Evolutionary conservation across 2,888 invertebrate species (phyloP).

Genomic region (Eilema sororculum): DNA sequence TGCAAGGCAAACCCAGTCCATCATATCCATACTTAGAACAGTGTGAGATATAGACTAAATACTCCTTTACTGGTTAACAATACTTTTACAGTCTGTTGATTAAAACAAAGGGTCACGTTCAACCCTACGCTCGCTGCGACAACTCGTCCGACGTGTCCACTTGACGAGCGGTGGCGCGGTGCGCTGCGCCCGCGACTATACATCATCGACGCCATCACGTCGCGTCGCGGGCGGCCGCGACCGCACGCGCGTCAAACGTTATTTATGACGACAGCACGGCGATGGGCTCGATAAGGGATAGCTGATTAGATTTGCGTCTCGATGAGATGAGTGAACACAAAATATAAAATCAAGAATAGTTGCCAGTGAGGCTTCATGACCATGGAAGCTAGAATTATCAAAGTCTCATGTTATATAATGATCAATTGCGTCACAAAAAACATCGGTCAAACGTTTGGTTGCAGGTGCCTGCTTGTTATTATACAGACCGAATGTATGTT

Average conservation of each 20-base stretch:
- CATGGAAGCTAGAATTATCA: too few species aligned
- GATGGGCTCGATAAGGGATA: conserved; percentile 12
- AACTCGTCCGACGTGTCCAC: conserved; percentile 10
- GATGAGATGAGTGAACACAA: not conserved
- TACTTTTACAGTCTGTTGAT: not conserved
- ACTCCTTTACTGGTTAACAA: not conserved
- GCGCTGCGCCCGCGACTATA: conserved; percentile 39
- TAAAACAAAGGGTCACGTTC: not conserved
- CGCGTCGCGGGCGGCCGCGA: conserved; percentile 20
- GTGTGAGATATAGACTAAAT: not conserved
- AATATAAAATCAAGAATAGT: not conserved
- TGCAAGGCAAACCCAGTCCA: not conserved
- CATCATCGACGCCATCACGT: conserved; percentile 44
- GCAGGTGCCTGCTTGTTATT: too few species aligned
- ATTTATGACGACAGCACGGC: conserved; percentile 20
- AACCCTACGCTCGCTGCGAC: conserved; percentile 5
- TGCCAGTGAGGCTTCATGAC: too few species aligned
- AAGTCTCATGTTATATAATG: too few species aligned
- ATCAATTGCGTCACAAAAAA: not conserved
- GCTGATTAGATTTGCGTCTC: conserved; percentile 8
- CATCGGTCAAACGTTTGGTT: too few species aligned
- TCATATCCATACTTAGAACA: not conserved
- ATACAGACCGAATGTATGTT: not conserved
- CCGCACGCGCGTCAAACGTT: conserved; percentile 8
- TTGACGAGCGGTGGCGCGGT: conserved; percentile 22